A percentile compares a stretch with the other conserved stretches of the same genome.
Conservation (phyloP, 1,140 invertebrate species). For the Nixonia krombeini region DNA sequence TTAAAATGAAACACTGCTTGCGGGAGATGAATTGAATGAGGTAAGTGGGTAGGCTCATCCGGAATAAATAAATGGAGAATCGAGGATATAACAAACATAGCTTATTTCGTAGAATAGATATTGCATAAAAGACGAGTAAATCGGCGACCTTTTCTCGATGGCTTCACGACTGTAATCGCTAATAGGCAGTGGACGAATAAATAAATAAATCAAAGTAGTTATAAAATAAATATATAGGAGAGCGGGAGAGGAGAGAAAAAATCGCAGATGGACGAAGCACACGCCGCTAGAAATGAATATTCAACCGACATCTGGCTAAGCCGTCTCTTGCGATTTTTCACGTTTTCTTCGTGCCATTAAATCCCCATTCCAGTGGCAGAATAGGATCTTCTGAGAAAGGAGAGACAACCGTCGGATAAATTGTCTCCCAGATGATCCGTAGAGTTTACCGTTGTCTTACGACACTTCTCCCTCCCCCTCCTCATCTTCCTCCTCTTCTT, state of each 20-base stretch:
- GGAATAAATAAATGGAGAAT: too few relatives aligned
- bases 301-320: slow-evolving; percentile 17
- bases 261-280: slow-evolving; percentile 1
- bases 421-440: slow-evolving; percentile 4
- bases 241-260: not conserved
- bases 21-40: not conserved
- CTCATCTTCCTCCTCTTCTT: not conserved
- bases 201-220: slow-evolving; percentile 3
- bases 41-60: too few relatives aligned
- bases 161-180: not conserved
- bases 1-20: too few relatives aligned
- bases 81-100: too few relatives aligned
- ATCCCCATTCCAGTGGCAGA: slow-evolving; percentile 6
- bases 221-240: not conserved
- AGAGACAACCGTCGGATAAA: slow-evolving; percentile 8
- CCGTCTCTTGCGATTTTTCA: slow-evolving; percentile 20
- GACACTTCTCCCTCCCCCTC: not conserved
- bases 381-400: slow-evolving; percentile 2
- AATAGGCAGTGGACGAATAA: slow-evolving; percentile 3
- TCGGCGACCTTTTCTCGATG: not conserved
- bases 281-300: slow-evolving; percentile 16
- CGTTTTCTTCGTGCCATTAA: slow-evolving; percentile 15
- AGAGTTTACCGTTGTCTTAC: slow-evolving; percentile 7
- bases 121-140: not conserved
- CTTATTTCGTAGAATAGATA: too few relatives aligned